Percentiles rank a stretch among this genome's conserved stretches.
phyloP scores from a whole-genome alignment of 2,113 vertebrate genomes.

The Mastomys coucha region DNA sequence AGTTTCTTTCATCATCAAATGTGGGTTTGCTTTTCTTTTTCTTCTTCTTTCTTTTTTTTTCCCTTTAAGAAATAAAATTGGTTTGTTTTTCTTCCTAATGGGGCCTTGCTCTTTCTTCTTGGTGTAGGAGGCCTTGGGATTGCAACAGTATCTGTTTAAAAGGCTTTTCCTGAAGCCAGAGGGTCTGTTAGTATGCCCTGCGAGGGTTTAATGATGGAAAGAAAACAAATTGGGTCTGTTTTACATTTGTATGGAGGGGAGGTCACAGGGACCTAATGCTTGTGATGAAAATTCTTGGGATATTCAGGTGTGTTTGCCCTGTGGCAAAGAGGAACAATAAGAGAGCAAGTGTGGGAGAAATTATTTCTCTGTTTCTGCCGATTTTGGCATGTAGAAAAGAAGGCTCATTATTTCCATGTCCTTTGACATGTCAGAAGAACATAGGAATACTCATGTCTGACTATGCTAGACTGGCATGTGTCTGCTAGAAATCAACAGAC shows the following conservation, averaged over 20 bases:
- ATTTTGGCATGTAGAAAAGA: not conserved
- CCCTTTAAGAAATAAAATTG: constrained; percentile 64
- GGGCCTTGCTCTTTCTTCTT: constrained; percentile 75
- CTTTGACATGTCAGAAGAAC: not conserved
- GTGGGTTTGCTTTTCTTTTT: constrained; percentile 1
- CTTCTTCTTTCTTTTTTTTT: not conserved
- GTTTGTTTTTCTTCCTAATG: constrained; percentile 77
- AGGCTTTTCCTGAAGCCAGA: constrained; percentile 57
- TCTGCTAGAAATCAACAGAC: not conserved
- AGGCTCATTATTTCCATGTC: not conserved
- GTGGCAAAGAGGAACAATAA: not conserved
- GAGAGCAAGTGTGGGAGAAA: not conserved
- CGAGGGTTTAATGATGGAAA: constrained; percentile 72
- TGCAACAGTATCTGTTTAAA: constrained; percentile 74
- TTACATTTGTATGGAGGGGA: constrained; percentile 63
- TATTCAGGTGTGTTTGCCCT: constrained; percentile 71
- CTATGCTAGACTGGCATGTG: not conserved
- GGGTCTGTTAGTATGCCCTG: not conserved
- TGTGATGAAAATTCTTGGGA: constrained; percentile 72
- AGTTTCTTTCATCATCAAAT: constrained; percentile 68
- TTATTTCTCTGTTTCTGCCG: not conserved
- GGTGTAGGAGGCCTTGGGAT: constrained; percentile 59
- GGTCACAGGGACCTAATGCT: constrained; percentile 45
- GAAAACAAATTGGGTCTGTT: constrained; percentile 72
- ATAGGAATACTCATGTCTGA: not conserved